A percentile compares a stretch with the other conserved stretches of the same genome.
Conservation (phyloP, 2,797 vertebrate species). For the Mallotus villosus region DNA sequence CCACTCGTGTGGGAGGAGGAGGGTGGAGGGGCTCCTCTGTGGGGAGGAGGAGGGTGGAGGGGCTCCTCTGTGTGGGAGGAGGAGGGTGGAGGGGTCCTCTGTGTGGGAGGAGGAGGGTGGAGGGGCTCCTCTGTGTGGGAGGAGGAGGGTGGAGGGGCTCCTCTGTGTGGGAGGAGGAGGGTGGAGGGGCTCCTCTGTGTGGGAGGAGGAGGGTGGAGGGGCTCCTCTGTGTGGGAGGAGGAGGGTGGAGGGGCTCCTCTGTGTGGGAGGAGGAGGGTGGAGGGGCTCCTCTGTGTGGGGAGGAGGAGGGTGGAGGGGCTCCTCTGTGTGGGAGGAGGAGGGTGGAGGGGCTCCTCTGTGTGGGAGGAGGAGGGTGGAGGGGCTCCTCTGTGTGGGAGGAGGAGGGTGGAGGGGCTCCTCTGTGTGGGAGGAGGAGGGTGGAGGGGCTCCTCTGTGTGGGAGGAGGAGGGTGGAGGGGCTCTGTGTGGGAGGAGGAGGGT, state of each 20-base stretch:
- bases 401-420: conserved; percentile 73
- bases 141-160: conserved; percentile 71
- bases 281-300: conserved; percentile 75
- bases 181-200: conserved; percentile 74
- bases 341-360: conserved; percentile 73
- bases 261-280: too few species aligned
- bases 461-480: conserved; percentile 69
- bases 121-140: conserved; percentile 75
- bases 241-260: conserved; percentile 73
- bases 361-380: too few species aligned
- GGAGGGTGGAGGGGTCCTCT: conserved; percentile 72
- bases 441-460: conserved; percentile 75
- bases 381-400: conserved; percentile 74
- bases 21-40: too few species aligned
- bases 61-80: conserved; percentile 74
- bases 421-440: too few species aligned
- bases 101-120: too few species aligned
- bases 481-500: too few species aligned
- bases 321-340: too few species aligned
- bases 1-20: conserved; percentile 19
- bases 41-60: too few species aligned
- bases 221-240: conserved; percentile 74
- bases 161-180: too few species aligned
- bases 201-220: too few species aligned
- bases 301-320: conserved; percentile 71